phyloP scores from a whole-genome alignment of 1,140 invertebrate species.

The Hyles euphorbiae region DNA sequence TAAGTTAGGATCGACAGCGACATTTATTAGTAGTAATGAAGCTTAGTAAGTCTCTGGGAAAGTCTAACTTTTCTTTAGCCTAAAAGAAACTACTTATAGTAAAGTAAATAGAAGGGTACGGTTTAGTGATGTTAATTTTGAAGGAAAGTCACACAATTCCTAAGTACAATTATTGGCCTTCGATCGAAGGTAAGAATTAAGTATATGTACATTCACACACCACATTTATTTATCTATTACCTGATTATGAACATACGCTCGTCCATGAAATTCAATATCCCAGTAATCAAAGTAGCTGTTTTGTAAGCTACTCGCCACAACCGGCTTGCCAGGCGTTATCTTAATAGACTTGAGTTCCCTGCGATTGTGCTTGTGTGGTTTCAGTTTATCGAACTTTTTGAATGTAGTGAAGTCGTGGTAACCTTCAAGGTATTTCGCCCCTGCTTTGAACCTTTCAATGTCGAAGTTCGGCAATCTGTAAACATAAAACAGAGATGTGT shows the following conservation, averaged over 20 bases:
- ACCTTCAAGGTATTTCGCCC: conserved; percentile 77
- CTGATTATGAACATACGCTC: conserved; percentile 85
- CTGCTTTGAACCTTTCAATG: conserved; percentile 75
- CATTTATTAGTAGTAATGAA: no score
- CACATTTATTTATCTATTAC: conserved; percentile 44
- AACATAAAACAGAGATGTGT: conserved; percentile 11
- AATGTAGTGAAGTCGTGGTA: conserved; percentile 84
- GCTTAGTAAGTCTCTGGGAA: no score
- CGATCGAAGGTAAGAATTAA: no score
- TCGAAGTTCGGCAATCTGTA: conserved; percentile 77
- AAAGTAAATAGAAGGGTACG: no score
- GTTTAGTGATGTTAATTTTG: no score
- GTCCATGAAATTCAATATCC: conserved; percentile 78
- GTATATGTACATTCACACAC: no score
- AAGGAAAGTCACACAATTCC: no score
- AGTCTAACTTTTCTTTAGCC: no score
- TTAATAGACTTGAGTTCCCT: conserved; percentile 71
- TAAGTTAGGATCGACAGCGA: no score
- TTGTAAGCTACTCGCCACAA: conserved; percentile 57
- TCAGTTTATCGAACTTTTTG: conserved; percentile 51
- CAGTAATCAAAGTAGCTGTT: conserved; percentile 77
- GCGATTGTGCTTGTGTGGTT: conserved; percentile 67
- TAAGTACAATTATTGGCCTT: no score
- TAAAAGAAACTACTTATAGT: no score
- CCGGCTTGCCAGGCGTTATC: conserved; percentile 62